phyloP scores from a whole-genome alignment of 2,113 vertebrate species.

The Varanus salvator region DNA sequence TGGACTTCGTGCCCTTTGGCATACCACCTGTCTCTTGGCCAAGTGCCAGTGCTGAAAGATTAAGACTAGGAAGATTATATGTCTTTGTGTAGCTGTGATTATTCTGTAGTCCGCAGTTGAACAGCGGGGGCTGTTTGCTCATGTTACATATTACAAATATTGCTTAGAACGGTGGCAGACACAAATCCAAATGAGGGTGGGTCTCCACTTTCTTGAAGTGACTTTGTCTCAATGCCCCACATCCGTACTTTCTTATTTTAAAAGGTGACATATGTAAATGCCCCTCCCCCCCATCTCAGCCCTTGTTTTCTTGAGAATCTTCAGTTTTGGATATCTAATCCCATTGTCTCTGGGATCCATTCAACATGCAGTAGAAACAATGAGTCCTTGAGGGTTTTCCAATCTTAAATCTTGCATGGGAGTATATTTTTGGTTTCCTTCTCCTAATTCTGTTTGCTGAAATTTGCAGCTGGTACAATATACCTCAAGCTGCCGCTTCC shows the following conservation, averaged over 20 bases:
- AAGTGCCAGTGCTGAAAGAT: not conserved
- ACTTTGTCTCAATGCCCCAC: not conserved
- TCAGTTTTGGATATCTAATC: conserved; percentile 10
- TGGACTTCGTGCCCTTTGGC: conserved; percentile 9
- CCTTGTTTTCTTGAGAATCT: not conserved
- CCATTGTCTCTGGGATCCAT: conserved; percentile 55
- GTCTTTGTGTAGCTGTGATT: not conserved
- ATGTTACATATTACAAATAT: not conserved
- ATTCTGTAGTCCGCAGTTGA: not conserved
- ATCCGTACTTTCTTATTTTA: not conserved
- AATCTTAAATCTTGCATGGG: conserved; percentile 18
- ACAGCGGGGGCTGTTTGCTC: not conserved
- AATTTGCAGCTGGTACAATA: not conserved
- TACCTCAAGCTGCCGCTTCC: not conserved
- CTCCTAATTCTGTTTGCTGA: not conserved
- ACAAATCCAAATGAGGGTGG: not conserved
- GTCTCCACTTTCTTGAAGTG: not conserved
- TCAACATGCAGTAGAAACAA: conserved; percentile 55
- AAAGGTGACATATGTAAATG: not conserved
- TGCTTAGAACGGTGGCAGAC: not conserved
- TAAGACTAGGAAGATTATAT: not conserved
- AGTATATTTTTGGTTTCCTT: not conserved
- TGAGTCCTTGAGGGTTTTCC: conserved; percentile 48
- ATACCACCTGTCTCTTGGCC: conserved; percentile 1
- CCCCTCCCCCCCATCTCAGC: conserved; percentile 21